A percentile compares a stretch with the other conserved stretches of the same genome.
Conservation (phyloP, 2,113 vertebrate genomes). For the Oriolus oriolus region DNA sequence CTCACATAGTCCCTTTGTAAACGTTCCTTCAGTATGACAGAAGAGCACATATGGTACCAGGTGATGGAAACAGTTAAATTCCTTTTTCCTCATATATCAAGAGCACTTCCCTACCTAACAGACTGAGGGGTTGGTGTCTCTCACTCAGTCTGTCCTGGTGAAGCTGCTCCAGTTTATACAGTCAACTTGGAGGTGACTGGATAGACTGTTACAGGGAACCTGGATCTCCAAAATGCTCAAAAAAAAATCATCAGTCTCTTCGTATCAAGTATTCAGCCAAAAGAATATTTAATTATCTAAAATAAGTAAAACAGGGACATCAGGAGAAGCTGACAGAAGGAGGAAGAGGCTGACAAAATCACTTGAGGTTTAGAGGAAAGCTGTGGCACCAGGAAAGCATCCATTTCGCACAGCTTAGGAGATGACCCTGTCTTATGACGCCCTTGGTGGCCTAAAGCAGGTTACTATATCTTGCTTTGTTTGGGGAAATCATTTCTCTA, state of each 20-base stretch:
- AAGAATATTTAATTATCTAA: neutral
- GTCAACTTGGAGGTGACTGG: neutral
- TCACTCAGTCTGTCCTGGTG: neutral
- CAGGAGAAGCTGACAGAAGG: neutral
- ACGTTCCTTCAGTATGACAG: fast-evolving
- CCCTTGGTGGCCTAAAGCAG: neutral
- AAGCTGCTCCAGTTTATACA: neutral
- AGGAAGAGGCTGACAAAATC: neutral
- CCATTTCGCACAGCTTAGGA: neutral
- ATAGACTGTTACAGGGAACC: neutral
- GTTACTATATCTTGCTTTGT: neutral
- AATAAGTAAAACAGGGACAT: neutral
- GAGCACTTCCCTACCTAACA: neutral
- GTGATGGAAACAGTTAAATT: neutral
- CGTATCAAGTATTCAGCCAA: neutral
- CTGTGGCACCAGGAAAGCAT: neutral
- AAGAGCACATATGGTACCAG: neutral
- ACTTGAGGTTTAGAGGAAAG: neutral
- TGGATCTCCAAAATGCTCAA: neutral
- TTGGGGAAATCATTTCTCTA: neutral
- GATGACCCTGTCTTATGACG: too few relatives aligned
- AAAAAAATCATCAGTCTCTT: neutral
- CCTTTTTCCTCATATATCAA: neutral
- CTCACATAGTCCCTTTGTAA: neutral
- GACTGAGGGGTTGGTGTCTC: neutral